Percentiles rank a stretch among this genome's conserved stretches.
Evolutionary conservation across 2,113 vertebrate genomes (phyloP).

Genomic region (Macaca mulatta): DNA sequence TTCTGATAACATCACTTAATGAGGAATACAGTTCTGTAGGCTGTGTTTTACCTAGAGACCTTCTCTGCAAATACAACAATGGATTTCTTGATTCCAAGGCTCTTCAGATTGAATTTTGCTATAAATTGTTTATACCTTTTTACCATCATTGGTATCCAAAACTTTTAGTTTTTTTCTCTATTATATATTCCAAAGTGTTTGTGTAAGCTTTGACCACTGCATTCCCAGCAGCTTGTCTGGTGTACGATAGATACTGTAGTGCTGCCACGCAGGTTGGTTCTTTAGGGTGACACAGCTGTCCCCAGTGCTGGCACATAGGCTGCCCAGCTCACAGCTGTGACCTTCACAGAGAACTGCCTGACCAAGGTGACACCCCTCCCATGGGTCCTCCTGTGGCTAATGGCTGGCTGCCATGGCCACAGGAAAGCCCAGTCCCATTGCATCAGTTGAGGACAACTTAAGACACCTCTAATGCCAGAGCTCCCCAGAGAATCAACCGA

Average conservation of each 20-base stretch:
- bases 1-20: neutral
- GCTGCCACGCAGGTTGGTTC: no score
- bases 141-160: neutral
- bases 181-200: neutral
- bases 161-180: neutral
- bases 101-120: neutral
- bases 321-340: neutral
- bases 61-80: neutral
- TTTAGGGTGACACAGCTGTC: neutral
- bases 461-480: neutral
- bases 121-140: neutral
- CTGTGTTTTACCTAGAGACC: neutral
- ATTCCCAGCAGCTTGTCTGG: neutral
- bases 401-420: neutral
- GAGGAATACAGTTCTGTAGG: neutral
- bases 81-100: neutral
- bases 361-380: neutral
- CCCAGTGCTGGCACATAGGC: neutral
- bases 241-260: accelerated
- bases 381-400: neutral
- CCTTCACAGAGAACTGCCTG: neutral
- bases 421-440: no score
- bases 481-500: neutral
- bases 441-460: neutral
- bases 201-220: neutral